Base-by-base conservation (phyloP, 2,113 vertebrate genomes). In the Halcyon senegalensis region DNA sequence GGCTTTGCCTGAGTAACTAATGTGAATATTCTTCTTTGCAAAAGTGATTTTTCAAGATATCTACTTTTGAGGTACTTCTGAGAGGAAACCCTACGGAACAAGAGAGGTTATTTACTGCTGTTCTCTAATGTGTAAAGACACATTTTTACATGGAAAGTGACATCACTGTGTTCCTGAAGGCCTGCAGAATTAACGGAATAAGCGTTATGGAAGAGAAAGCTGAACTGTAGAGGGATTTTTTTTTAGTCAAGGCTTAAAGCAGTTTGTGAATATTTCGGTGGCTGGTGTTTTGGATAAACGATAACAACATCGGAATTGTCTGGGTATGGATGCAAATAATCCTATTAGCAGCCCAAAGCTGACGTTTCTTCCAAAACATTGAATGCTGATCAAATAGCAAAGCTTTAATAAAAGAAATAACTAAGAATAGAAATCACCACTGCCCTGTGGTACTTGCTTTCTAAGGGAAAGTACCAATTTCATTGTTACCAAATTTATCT, bases 141-240 rank as follows among this genome's bases (percentile, higher is more conserved):
- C 44, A 67, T 96, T 94, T 94, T 84, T 89, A 89, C 92, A 69
- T 87, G 77, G 66, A n/a, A 90, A 84, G 37, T 82, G 76, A 90
- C 86, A 90, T 97, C 56, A 63, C 66, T 84, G 70, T 94, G 86
- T 94, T 92, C 81, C 66, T 92, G 94, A 94, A 89, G 74, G 90
- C 92, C 88, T 92, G 73, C 73, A 87, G 96, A 87, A 84, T 89
- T 96, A 81, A 78, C 50, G 43, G 67, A 91, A 66, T 82, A 86
- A 79, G 60, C 58, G 33, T 84, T 86, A 64, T 14, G 14, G 55
- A 84, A 89, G 58, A 94, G 90, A 96, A 91, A 91, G 84, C 91
- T 89, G 91, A 97, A 92, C 55, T 89, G 94, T 96, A 96, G 96
- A 93, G 96, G 96, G 96, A 95, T 96, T 97, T 97, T 97, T 97